Evolutionary conservation across 1,140 invertebrate species (phyloP).

Genomic region (Drosophila lacertosa): DNA sequence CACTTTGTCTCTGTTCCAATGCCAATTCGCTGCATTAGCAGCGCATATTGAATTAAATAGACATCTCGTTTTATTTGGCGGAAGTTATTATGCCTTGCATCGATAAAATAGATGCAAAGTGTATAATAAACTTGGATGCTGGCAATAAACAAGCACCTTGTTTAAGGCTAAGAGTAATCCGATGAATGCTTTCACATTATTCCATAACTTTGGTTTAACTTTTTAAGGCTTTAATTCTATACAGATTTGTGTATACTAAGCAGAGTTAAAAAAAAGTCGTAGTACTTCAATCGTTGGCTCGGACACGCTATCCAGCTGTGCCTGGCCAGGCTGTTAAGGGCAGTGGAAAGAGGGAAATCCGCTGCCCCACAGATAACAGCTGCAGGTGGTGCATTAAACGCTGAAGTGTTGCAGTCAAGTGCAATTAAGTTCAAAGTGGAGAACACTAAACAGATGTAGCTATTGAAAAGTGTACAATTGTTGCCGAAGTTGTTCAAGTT

Average conservation of each 20-base stretch:
- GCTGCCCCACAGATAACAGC: slow-evolving; percentile 1
- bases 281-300: not conserved
- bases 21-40: slow-evolving; percentile 55
- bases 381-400: slow-evolving; percentile 17
- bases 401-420: slow-evolving; percentile 26
- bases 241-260: too few relatives aligned
- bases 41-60: slow-evolving; percentile 64
- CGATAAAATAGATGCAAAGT: slow-evolving; percentile 3
- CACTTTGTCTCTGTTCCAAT: slow-evolving; percentile 20
- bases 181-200: too few relatives aligned
- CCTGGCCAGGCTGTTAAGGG: not conserved
- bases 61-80: slow-evolving; percentile 56
- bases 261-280: too few relatives aligned
- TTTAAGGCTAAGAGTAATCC: too few relatives aligned
- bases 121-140: not conserved
- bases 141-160: too few relatives aligned
- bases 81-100: slow-evolving; percentile 16
- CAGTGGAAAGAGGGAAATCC: too few relatives aligned
- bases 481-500: slow-evolving; percentile 21
- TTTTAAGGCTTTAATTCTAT: too few relatives aligned
- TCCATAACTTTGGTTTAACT: too few relatives aligned
- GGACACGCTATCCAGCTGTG: slow-evolving; percentile 14
- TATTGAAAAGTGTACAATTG: slow-evolving; percentile 42
- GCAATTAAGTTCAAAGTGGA: slow-evolving; percentile 16
- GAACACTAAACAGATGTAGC: slow-evolving; percentile 11